Percentiles rank a stretch among this genome's conserved stretches.
These are phyloP conservation scores for Psophia crepitans DNA, from an alignment of 2,113 vertebrate species.

Conservation along the genomic window DNA sequence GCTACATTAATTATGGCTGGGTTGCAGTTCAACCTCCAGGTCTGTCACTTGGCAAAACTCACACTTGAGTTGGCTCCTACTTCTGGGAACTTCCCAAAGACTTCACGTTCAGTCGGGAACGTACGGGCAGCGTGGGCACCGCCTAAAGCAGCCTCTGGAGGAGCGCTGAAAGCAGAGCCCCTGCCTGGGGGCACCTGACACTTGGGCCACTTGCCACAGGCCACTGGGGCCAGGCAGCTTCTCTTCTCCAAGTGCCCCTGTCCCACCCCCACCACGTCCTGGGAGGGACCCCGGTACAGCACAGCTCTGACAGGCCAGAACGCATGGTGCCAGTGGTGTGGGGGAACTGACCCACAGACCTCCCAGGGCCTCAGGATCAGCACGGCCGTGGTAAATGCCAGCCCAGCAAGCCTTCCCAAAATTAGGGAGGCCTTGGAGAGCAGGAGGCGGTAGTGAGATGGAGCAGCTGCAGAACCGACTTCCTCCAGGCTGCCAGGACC, in stretches of 20 bases:
- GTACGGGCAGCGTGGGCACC: not conserved
- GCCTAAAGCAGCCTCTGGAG: not conserved
- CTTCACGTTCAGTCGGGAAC: fast-evolving
- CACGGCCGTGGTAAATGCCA: not conserved
- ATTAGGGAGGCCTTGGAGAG: not conserved
- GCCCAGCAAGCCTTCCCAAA: not conserved
- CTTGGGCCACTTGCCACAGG: not conserved
- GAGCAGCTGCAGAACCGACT: not conserved
- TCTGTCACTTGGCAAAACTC: not conserved
- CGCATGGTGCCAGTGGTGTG: fast-evolving
- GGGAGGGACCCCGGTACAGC: not conserved
- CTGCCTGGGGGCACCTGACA: not conserved
- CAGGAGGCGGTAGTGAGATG: not conserved
- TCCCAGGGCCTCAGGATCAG: not conserved
- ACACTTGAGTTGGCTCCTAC: not conserved
- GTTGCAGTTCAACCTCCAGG: not conserved
- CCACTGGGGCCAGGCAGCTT: not conserved
- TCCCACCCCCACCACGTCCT: not conserved
- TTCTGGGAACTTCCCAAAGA: not conserved
- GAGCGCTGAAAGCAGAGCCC: not conserved
- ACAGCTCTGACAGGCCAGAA: not conserved
- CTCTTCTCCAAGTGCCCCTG: not conserved
- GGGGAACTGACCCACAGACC: not conserved
- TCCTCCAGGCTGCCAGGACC: not conserved
- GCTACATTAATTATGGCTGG: not conserved